Base-by-base conservation (phyloP, 1,140 invertebrate species). In the Mamestra configurata region DNA sequence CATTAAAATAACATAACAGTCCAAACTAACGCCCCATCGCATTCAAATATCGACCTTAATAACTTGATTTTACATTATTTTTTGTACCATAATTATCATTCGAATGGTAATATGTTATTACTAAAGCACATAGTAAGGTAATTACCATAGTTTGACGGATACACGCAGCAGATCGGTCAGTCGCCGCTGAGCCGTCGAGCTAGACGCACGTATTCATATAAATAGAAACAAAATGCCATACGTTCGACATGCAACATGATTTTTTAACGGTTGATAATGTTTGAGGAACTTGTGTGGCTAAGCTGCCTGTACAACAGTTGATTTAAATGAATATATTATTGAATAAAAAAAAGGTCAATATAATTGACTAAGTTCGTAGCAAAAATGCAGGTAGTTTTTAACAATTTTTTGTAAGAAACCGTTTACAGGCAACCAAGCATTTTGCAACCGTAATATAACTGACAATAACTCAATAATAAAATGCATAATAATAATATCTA, bases 81-180 rank as follows among this genome's bases (percentile, higher is more conserved):
- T 75, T 75, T 75, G 72, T 75, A 75, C 72, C 72, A 75, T 59
- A 75, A 59, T 53, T 75, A 59, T 43, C 31, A 73, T 55, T 35
- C 22, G 10, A 75, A 75, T 46, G 55, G 72, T 59, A 59, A 55
- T 40, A 40, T 57, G 27, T 75, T 43, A 75, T 75, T 75, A 75
- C 72, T 75, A 68, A 31, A 55, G 24, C 43, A 37, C 27, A 57
- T 61, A 72, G 68, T 72, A 72, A 72, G 15, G 43, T 31, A 55
- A 72, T 53, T 53, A 72, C 57, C 57, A 61, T 61, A 46, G 1
- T 46, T 4, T 46, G 10, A 27, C 11, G 55, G 24, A 57, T 0
- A 2, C 7, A 57, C 11, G 43, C 11, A 10, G 11, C 55, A 22
- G 43, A 18, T 24, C 15, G 66, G 46, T 49, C 66, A 70, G 66